Conservation (phyloP, 2,113 vertebrate species). For the Machaerirhynchus nigripectus region DNA sequence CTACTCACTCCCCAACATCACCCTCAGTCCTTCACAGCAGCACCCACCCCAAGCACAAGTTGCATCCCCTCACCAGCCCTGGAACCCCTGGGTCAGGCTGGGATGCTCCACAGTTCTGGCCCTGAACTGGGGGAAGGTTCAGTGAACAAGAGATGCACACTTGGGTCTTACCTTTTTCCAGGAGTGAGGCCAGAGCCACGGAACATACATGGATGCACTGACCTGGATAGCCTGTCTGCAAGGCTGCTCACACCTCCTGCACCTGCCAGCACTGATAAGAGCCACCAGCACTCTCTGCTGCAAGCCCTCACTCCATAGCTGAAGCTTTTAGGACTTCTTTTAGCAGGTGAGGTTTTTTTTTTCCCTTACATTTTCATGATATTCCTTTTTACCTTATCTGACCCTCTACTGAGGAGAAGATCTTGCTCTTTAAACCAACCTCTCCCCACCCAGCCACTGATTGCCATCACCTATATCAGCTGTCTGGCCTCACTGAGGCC, state of each 20-base stretch:
- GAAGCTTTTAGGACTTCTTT: background rate
- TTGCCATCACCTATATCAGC: background rate
- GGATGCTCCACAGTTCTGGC: background rate
- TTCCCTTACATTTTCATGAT: background rate
- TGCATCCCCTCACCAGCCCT: background rate
- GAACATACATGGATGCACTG: background rate
- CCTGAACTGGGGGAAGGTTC: background rate
- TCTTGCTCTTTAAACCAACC: background rate
- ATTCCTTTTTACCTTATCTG: background rate
- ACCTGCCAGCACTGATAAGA: background rate
- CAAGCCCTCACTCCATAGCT: background rate
- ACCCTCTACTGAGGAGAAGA: background rate
- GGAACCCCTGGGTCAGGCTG: background rate
- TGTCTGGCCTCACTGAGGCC: background rate
- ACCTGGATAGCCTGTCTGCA: background rate
- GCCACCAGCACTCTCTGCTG: background rate
- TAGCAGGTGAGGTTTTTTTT: background rate
- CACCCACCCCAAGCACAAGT: background rate
- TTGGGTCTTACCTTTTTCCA: background rate
- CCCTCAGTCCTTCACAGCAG: background rate
- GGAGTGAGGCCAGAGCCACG: accelerated
- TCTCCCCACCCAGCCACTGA: background rate
- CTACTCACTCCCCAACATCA: background rate
- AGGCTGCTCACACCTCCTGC: background rate
- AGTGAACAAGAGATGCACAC: accelerated